Percentiles rank a stretch among this genome's conserved stretches.
phyloP scores from a whole-genome alignment of 2,797 vertebrate genomes.

The Oreonectes daqikongensis region DNA sequence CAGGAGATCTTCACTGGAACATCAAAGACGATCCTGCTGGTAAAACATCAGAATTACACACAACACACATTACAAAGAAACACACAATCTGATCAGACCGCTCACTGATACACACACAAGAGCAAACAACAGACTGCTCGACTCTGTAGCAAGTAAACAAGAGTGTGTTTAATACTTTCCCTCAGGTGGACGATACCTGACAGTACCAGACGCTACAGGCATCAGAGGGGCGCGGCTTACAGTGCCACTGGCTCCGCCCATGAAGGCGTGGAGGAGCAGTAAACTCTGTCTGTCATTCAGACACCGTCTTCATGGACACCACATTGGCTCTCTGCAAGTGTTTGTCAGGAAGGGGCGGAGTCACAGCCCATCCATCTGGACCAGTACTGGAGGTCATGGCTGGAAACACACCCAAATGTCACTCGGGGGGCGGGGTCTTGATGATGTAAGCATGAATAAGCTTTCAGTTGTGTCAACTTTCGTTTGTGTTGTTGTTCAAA shows the following conservation, averaged over 20 bases:
- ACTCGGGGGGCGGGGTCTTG: slow-evolving; percentile 73
- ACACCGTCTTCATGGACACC: slow-evolving; percentile 81
- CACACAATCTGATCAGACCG: not conserved
- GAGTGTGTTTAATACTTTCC: too few relatives aligned
- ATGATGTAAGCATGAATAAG: slow-evolving; percentile 77
- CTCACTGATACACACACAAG: too few relatives aligned
- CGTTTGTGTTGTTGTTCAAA: too few relatives aligned
- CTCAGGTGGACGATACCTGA: slow-evolving; percentile 83
- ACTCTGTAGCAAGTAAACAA: too few relatives aligned
- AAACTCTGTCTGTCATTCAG: slow-evolving; percentile 86
- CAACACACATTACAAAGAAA: too few relatives aligned
- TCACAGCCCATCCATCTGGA: slow-evolving; percentile 83
- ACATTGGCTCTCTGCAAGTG: slow-evolving; percentile 85
- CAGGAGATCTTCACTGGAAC: slow-evolving; percentile 84
- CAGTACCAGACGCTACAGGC: slow-evolving; percentile 73
- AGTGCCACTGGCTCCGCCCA: slow-evolving; percentile 67
- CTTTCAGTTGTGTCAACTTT: too few relatives aligned
- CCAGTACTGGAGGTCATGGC: slow-evolving; percentile 81
- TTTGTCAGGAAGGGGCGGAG: slow-evolving; percentile 74
- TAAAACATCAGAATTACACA: slow-evolving; percentile 59
- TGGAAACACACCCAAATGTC: slow-evolving; percentile 87
- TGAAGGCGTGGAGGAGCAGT: slow-evolving; percentile 51
- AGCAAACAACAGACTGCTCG: too few relatives aligned
- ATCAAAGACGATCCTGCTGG: slow-evolving; percentile 69
- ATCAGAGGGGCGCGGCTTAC: slow-evolving; percentile 79